A percentile compares a stretch with the other conserved stretches of the same genome.
phyloP scores from a whole-genome alignment of 2,113 vertebrate genomes.

The Pholis gunnellus region DNA sequence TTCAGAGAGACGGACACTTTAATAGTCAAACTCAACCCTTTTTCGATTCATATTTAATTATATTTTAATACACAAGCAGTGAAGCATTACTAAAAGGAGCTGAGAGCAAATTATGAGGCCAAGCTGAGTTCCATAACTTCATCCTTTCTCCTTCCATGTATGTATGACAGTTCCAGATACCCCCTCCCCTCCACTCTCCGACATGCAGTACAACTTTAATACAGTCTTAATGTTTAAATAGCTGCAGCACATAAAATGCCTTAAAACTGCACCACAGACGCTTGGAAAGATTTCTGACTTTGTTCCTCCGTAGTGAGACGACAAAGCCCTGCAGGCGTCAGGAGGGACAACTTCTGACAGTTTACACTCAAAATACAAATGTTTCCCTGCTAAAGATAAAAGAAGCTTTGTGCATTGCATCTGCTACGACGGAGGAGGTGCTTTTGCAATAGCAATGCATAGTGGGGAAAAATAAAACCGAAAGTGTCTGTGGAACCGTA shows the following conservation, averaged over 20 bases:
- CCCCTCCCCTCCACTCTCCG: neutral
- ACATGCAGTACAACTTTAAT: neutral
- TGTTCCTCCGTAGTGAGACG: neutral
- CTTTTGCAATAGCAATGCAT: neutral
- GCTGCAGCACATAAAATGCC: neutral
- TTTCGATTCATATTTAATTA: slow-evolving; percentile 54
- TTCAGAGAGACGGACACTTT: neutral
- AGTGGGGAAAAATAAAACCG: neutral
- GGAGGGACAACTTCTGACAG: neutral
- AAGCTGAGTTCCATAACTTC: neutral
- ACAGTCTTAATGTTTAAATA: neutral
- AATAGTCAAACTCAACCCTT: slow-evolving; percentile 8
- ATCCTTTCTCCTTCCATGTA: neutral
- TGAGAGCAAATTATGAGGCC: slow-evolving; percentile 28
- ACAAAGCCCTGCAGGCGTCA: neutral
- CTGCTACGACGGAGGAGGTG: neutral
- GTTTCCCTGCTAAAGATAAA: neutral
- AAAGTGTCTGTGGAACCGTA: neutral
- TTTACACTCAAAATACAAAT: neutral
- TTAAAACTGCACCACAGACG: neutral
- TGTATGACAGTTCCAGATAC: neutral
- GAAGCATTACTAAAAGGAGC: slow-evolving; percentile 33
- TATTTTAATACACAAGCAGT: slow-evolving; percentile 33
- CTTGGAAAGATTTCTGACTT: neutral
- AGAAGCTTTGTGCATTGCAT: neutral